These are phyloP conservation scores for Ambastaia sidthimunki DNA, from an alignment of 2,797 vertebrate species.

Conservation along the genomic window DNA sequence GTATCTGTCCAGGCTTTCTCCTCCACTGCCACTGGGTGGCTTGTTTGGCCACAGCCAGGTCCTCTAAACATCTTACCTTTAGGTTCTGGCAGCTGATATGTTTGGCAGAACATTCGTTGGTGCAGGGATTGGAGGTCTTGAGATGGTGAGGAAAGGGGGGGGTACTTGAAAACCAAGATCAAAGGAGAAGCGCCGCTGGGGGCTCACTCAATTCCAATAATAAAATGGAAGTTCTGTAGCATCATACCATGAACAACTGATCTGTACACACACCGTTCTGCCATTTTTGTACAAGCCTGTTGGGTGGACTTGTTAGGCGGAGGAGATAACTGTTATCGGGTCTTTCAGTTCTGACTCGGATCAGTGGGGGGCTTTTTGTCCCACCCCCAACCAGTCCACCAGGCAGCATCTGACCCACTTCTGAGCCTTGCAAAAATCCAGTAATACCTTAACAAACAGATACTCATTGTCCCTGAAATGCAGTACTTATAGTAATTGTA, in stretches of 20 bases:
- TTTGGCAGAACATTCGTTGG: slow-evolving; percentile 72
- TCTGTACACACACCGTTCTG: slow-evolving; percentile 52
- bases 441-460: neutral
- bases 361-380: slow-evolving; percentile 62
- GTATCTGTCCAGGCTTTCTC: slow-evolving; percentile 48
- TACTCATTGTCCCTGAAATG: slow-evolving; percentile 3
- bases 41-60: slow-evolving; percentile 68
- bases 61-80: slow-evolving; percentile 68
- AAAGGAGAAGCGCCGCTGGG: slow-evolving; percentile 63
- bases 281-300: slow-evolving; percentile 50
- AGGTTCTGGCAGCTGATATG: slow-evolving; percentile 60
- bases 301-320: slow-evolving; percentile 68
- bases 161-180: slow-evolving; percentile 68
- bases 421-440: neutral
- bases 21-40: slow-evolving; percentile 37
- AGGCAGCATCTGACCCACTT: slow-evolving; percentile 36
- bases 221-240: slow-evolving; percentile 68
- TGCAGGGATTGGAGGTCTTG: slow-evolving; percentile 63
- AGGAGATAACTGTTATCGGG: slow-evolving; percentile 74
- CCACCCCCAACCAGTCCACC: slow-evolving; percentile 12
- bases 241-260: slow-evolving; percentile 58
- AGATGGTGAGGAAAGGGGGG: neutral
- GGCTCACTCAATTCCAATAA: slow-evolving; percentile 60
- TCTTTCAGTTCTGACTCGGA: slow-evolving; percentile 64
- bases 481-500: neutral